phyloP scores from a whole-genome alignment of 2,797 vertebrate genomes.

The Platyrinchus mystaceus region DNA sequence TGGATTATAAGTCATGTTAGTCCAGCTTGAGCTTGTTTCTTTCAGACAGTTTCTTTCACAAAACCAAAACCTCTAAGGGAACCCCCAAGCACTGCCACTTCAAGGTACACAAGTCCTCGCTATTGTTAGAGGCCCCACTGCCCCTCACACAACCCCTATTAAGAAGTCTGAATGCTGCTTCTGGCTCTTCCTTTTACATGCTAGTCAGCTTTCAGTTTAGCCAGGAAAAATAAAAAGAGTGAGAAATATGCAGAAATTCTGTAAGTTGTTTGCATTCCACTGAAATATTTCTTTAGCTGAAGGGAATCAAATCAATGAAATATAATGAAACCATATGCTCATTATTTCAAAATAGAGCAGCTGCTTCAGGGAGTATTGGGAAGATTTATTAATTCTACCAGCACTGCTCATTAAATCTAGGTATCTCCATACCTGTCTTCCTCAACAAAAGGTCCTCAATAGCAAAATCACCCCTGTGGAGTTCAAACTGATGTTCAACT shows the following conservation, averaged over 20 bases:
- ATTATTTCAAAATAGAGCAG: constrained; percentile 77
- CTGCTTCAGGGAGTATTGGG: constrained; percentile 75
- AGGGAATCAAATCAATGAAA: constrained; percentile 79
- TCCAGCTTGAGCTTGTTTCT: neutral
- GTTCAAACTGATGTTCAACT: constrained; percentile 49
- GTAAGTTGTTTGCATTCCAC: constrained; percentile 72
- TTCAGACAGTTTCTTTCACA: neutral
- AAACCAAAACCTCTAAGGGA: neutral
- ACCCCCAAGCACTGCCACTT: neutral
- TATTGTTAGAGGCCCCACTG: constrained; percentile 3
- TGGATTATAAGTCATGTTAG: neutral
- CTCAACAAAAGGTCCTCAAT: constrained; percentile 61
- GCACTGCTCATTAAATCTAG: constrained; percentile 71
- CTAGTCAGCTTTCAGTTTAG: constrained; percentile 61
- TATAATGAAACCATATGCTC: constrained; percentile 81
- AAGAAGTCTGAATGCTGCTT: constrained; percentile 33
- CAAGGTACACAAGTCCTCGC: neutral
- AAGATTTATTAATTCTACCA: constrained; percentile 78
- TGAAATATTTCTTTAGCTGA: constrained; percentile 77
- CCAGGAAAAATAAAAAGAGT: constrained; percentile 61
- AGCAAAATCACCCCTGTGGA: constrained; percentile 50
- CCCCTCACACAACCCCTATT: neutral
- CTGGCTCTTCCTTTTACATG: constrained; percentile 46
- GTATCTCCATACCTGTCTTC: constrained; percentile 71
- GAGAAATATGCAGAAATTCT: constrained; percentile 68